Conservation (phyloP, 2,888 invertebrate genomes). For the Trachelus tabidus region DNA sequence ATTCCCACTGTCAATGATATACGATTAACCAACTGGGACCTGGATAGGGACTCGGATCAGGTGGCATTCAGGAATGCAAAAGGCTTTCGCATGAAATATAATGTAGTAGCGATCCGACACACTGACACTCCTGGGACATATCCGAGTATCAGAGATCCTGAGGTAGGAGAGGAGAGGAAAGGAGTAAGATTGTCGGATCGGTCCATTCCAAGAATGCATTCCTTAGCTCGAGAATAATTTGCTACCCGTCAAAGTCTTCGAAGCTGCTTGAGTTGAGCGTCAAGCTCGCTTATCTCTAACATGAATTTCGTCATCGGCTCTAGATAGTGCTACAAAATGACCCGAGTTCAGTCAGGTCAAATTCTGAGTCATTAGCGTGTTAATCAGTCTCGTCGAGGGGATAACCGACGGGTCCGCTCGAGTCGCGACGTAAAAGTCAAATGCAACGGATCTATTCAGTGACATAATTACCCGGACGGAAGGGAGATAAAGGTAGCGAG, state of each 20-base stretch:
- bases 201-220: constrained; percentile 28
- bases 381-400: constrained; percentile 39
- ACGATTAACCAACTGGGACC: background rate
- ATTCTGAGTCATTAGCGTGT: constrained; percentile 36
- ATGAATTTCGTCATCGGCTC: background rate
- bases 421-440: constrained; percentile 57
- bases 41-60: constrained; percentile 37
- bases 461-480: constrained; percentile 53
- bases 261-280: background rate
- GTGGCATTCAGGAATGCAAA: constrained; percentile 50
- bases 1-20: background rate
- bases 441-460: constrained; percentile 59
- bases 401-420: constrained; percentile 36
- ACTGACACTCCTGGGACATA: constrained; percentile 27
- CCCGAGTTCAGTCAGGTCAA: background rate
- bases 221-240: background rate
- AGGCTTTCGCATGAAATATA: constrained; percentile 39
- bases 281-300: background rate
- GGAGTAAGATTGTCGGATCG: constrained; percentile 11
- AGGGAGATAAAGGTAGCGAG: background rate
- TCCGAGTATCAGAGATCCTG: background rate
- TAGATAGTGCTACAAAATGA: background rate
- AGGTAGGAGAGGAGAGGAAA: background rate
- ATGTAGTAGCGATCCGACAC: constrained; percentile 40
- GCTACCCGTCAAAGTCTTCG: background rate